Conservation (phyloP, 35 echinoderm and acorn worm genomes). For the Anneissia japonica region DNA sequence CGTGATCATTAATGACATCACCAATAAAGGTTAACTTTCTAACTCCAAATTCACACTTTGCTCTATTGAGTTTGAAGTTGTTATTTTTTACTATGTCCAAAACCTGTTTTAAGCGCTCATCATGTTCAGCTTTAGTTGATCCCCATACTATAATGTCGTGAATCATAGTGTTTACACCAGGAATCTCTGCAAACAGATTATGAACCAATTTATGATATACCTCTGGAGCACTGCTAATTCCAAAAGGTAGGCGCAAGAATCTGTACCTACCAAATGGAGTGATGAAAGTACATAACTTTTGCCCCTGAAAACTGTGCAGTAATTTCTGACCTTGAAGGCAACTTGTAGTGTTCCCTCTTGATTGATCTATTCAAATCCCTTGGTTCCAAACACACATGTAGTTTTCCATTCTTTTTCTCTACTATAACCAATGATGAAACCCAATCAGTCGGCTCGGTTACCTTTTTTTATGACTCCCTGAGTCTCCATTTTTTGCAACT, state of each 20-base stretch:
- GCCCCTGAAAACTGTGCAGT: too few relatives aligned
- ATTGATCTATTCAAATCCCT: constrained; percentile 10
- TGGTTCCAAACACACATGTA: constrained; percentile 1
- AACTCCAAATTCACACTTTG: constrained; percentile 29
- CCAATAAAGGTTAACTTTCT: constrained; percentile 40
- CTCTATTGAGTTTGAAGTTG: constrained; percentile 49
- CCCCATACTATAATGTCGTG: constrained; percentile 32
- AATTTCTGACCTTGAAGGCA: too few relatives aligned
- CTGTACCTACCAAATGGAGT: constrained; percentile 48
- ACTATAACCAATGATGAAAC: background rate
- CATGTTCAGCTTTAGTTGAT: constrained; percentile 23
- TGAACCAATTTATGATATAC: background rate
- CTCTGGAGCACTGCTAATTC: constrained; percentile 55
- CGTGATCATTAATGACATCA: constrained; percentile 30
- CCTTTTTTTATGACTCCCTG: too few relatives aligned
- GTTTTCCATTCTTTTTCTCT: background rate
- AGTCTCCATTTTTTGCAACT: too few relatives aligned
- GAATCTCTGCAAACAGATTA: background rate
- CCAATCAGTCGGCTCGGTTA: constrained; percentile 21
- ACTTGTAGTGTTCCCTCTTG: constrained; percentile 20
- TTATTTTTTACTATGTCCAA: background rate
- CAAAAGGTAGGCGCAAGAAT: constrained; percentile 60
- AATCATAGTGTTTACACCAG: background rate
- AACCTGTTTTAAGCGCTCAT: constrained; percentile 23
- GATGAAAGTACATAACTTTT: constrained; percentile 68